These are phyloP conservation scores for Mystacornis crossleyi DNA, from an alignment of 2,113 vertebrate genomes.

Conservation along the genomic window DNA sequence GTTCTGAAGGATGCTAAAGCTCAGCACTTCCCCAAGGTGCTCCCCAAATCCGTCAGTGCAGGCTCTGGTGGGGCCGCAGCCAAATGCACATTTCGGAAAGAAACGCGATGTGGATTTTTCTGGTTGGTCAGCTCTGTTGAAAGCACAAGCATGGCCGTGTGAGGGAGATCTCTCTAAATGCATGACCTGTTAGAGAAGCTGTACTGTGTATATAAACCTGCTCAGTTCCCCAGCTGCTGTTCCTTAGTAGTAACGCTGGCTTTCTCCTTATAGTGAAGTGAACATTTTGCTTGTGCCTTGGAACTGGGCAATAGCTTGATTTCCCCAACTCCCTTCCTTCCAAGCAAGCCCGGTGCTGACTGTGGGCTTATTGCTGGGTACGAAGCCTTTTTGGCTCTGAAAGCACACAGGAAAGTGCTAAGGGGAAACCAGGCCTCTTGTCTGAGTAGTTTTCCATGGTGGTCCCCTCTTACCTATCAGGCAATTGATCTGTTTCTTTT, in stretches of 20 bases:
- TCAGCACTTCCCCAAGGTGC: background rate
- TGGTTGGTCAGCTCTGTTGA: background rate
- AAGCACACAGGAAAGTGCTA: conserved; percentile 51
- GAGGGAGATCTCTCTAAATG: conserved; percentile 18
- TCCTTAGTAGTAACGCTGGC: background rate
- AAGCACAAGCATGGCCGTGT: background rate
- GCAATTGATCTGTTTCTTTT: conserved; percentile 36
- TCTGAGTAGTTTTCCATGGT: background rate
- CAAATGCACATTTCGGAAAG: background rate
- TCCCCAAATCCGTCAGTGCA: background rate
- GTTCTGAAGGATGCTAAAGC: background rate
- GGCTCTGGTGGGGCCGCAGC: background rate
- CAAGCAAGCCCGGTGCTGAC: conserved; percentile 29
- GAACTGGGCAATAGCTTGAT: conserved; percentile 48
- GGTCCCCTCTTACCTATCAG: conserved; percentile 14
- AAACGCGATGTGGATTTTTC: background rate
- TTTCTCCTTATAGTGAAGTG: conserved; percentile 14
- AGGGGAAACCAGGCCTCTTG: conserved; percentile 48
- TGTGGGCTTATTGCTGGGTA: conserved; percentile 18
- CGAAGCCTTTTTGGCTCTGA: conserved; percentile 35
- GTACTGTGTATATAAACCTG: background rate
- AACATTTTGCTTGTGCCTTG: conserved; percentile 61
- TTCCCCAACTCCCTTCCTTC: conserved; percentile 13
- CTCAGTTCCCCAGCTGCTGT: conserved; percentile 29
- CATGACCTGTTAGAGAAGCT: conserved; percentile 56